Conservation (phyloP, 2,113 vertebrate genomes). For the Silurus asotus region DNA sequence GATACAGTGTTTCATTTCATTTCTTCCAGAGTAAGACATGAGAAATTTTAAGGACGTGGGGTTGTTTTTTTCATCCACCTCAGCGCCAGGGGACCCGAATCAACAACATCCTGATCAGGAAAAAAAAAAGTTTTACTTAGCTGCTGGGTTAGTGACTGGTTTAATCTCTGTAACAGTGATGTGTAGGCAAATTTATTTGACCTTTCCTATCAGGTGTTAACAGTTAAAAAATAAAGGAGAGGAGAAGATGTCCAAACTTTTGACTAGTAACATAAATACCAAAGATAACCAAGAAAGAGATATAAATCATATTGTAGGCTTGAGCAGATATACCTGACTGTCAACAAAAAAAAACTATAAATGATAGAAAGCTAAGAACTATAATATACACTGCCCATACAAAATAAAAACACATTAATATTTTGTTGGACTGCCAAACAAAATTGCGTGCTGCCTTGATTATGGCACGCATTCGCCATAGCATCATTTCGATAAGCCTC, state of each 20-base stretch:
- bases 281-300: neutral
- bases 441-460: too few relatives aligned
- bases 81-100: neutral
- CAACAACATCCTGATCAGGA: neutral
- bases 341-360: neutral
- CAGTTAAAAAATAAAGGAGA: too few relatives aligned
- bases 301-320: neutral
- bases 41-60: constrained; percentile 1
- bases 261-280: neutral
- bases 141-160: constrained; percentile 18
- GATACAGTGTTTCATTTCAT: constrained; percentile 31
- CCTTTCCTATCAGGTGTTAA: neutral
- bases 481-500: too few relatives aligned
- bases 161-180: constrained; percentile 1
- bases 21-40: neutral
- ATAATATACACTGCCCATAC: too few relatives aligned
- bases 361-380: neutral
- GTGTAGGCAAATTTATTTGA: neutral
- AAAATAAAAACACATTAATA: too few relatives aligned
- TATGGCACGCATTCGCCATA: too few relatives aligned
- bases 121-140: neutral
- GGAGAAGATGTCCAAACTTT: too few relatives aligned
- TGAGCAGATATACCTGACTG: neutral
- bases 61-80: neutral
- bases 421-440: too few relatives aligned